These are phyloP conservation scores for Riparia riparia DNA, from an alignment of 2,113 vertebrate species.

Conservation along the genomic window DNA sequence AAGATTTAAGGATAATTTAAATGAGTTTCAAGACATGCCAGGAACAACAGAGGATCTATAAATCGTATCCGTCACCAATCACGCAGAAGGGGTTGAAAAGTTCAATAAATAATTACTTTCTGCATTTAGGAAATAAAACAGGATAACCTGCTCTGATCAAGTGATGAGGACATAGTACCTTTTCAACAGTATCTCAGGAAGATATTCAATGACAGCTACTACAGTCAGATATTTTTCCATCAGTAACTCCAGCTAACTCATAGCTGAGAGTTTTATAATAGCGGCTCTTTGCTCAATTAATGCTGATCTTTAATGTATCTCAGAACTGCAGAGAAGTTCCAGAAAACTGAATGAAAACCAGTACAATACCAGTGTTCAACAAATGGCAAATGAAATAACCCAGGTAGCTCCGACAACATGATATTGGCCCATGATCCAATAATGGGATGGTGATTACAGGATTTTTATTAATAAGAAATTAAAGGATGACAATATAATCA, in stretches of 20 bases:
- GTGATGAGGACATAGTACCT: background rate
- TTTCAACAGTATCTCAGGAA: background rate
- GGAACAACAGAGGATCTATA: constrained; percentile 26
- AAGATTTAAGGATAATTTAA: constrained; percentile 35
- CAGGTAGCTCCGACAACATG: background rate
- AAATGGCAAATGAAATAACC: background rate
- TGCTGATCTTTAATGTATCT: background rate
- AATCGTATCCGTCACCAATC: background rate
- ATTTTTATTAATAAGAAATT: background rate
- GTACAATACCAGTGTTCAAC: background rate
- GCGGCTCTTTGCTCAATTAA: background rate
- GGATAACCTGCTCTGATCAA: background rate
- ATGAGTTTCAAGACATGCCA: constrained; percentile 6
- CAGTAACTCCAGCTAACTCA: background rate
- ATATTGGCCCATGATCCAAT: background rate
- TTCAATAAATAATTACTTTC: constrained; percentile 63
- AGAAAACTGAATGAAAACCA: background rate
- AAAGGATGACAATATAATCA: background rate
- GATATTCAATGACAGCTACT: background rate
- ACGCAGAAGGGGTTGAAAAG: constrained; percentile 33
- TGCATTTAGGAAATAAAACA: constrained; percentile 12
- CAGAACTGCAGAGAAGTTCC: background rate
- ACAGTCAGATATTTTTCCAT: background rate
- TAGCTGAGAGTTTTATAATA: background rate
- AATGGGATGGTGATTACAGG: background rate